Evolutionary conservation across 2,113 vertebrate genomes (phyloP).

Genomic region (Syngnathus scovelli): DNA sequence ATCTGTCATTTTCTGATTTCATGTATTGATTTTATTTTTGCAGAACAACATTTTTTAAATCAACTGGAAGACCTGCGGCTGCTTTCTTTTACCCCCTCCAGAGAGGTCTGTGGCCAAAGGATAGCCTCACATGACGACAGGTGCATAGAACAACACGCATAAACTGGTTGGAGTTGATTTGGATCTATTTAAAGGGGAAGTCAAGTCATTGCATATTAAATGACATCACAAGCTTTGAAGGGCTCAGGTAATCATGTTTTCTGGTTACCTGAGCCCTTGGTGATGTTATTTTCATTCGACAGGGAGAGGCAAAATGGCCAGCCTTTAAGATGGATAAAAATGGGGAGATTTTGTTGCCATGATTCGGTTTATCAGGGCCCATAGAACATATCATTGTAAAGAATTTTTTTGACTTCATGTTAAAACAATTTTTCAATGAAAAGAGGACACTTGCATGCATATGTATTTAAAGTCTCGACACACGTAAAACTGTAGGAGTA

Average conservation of each 20-base stretch:
- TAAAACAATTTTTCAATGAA: too few species aligned
- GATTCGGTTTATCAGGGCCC: too few species aligned
- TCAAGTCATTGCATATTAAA: too few species aligned
- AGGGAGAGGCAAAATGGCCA: too few species aligned
- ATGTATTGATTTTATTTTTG: slow-evolving; percentile 22
- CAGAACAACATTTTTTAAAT: slow-evolving; percentile 93
- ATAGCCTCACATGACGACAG: slow-evolving; percentile 96
- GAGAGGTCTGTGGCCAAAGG: slow-evolving; percentile 90
- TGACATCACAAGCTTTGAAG: too few species aligned
- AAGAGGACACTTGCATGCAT: background rate
- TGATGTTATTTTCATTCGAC: too few species aligned
- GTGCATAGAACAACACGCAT: slow-evolving; percentile 54
- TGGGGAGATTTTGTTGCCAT: background rate
- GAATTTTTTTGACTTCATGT: too few species aligned
- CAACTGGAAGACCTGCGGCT: slow-evolving; percentile 88
- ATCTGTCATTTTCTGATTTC: background rate
- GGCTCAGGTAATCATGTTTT: too few species aligned
- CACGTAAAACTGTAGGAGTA: background rate
- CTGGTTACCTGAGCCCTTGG: too few species aligned
- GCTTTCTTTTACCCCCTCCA: slow-evolving; percentile 92
- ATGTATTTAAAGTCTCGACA: background rate
- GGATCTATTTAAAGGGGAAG: too few species aligned
- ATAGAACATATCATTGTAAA: too few species aligned
- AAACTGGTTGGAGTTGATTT: background rate
- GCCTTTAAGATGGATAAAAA: too few species aligned